Evolutionary conservation across 2,113 vertebrate genomes (phyloP).

Genomic region (Elachura formosa): DNA sequence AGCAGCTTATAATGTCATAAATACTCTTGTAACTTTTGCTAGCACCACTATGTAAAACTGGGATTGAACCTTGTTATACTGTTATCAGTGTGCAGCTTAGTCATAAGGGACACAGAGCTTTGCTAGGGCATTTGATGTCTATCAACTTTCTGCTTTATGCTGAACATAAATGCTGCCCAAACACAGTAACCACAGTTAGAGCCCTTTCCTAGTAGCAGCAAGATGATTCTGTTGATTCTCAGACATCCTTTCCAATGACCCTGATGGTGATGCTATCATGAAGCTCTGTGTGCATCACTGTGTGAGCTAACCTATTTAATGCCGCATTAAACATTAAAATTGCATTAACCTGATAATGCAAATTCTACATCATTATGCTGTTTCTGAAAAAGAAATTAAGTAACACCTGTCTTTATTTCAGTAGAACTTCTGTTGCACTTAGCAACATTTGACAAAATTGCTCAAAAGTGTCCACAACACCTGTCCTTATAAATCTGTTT

Average conservation of each 20-base stretch:
- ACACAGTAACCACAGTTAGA: neutral
- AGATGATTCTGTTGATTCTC: neutral
- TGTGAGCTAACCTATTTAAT: neutral
- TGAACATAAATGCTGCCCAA: neutral
- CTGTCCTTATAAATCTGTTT: neutral
- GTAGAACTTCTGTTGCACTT: neutral
- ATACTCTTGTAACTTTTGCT: neutral
- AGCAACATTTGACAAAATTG: neutral
- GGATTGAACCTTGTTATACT: neutral
- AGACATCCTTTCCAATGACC: neutral
- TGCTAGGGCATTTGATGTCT: neutral
- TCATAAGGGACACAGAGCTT: neutral
- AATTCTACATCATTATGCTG: neutral
- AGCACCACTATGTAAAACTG: neutral
- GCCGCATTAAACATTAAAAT: neutral
- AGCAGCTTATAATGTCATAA: neutral
- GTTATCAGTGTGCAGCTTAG: neutral
- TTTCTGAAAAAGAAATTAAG: neutral
- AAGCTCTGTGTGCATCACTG: fast-evolving
- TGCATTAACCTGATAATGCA: neutral
- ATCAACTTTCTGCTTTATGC: neutral
- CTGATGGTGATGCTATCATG: neutral
- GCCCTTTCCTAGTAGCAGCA: neutral
- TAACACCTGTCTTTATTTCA: neutral
- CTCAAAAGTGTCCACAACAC: neutral